Base-by-base conservation (phyloP, 1,140 invertebrate genomes). In the Halictus rubicundus region DNA sequence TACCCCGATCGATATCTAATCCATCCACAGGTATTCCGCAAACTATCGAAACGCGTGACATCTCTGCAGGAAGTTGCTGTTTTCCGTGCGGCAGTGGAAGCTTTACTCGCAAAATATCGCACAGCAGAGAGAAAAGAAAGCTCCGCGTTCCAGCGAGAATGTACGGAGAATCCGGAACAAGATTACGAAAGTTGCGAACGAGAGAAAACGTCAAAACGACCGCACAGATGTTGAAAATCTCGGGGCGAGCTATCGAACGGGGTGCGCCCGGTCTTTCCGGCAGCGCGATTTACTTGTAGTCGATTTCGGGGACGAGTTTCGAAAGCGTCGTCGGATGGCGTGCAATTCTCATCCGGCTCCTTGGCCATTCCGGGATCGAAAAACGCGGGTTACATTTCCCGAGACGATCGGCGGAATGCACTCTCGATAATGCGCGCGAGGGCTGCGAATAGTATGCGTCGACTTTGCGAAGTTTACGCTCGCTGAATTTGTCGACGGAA, bases 351-450 rank as follows among this genome's bases (percentile, higher is more conserved):
- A 37, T 59, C 12, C 16, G 27, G 21, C 63, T n/a, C 23, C 19
- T 37, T 10, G 25, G 9, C n/a, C 39, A 23, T 25, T 57, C 65
- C 46, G 37, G 7, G 52, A 80, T 37, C 9, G 39, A 42, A 23
- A 63, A 59, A 49, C 3, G 21, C 37, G 8, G 37, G 12, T 25
- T 71, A 70, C 27, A 64, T 54, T 27, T 54, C 32, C 21, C 4
- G 0, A 8, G 4, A n/a, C 68, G 61, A 83, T 76, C 75, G 42
- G 5, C 23, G 27, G 52, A 39, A 78, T 78, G 75, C 61, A 71
- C 75, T 71, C 70, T 37, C 75, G 68, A 71, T 78, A 78, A 78
- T 71, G 32, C 0, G 46, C 32, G 10, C 68, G n/a, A 12, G 4
- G 25, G n/a, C 59, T 71, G 46, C n/a, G 63, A 71, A 42, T 68